Evolutionary conservation across 2,888 invertebrate species (phyloP).

Genomic region (Caenorhabditis japonica): DNA sequence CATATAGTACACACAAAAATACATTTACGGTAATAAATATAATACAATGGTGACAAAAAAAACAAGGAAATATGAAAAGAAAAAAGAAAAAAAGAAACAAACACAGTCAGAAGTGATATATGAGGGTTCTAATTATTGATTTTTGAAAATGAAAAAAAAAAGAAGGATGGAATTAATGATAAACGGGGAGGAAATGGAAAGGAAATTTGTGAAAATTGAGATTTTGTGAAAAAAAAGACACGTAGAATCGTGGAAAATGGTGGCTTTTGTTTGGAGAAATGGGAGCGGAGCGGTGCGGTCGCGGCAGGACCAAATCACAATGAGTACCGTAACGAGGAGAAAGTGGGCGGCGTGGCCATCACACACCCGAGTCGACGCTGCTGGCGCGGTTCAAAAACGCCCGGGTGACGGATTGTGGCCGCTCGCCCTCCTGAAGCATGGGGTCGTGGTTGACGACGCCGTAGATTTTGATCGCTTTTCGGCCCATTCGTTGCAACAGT

Average conservation of each 20-base stretch:
- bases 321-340: not conserved
- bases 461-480: constrained; percentile 98
- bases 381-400: constrained; percentile 75
- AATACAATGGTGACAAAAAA: no score
- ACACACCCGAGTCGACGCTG: constrained; percentile 75
- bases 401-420: constrained; percentile 73
- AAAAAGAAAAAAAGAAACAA: constrained; percentile 5
- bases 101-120: constrained; percentile 5
- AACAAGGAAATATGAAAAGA: no score
- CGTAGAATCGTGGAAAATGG: not conserved
- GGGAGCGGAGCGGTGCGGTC: not conserved
- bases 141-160: not conserved
- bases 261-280: not conserved
- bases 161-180: not conserved
- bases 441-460: constrained; percentile 85
- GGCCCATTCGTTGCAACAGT: constrained; percentile 95
- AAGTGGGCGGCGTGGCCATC: not conserved
- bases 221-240: not conserved
- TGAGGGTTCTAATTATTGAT: not conserved
- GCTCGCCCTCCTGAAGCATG: constrained; percentile 75
- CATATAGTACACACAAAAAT: no score
- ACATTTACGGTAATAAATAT: no score
- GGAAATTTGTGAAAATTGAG: not conserved
- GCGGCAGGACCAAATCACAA: not conserved
- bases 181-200: no score